A percentile compares a stretch with the other conserved stretches of the same genome.
Conservation (phyloP, 2,888 invertebrate species). For the Gandaritis pyraliata region DNA sequence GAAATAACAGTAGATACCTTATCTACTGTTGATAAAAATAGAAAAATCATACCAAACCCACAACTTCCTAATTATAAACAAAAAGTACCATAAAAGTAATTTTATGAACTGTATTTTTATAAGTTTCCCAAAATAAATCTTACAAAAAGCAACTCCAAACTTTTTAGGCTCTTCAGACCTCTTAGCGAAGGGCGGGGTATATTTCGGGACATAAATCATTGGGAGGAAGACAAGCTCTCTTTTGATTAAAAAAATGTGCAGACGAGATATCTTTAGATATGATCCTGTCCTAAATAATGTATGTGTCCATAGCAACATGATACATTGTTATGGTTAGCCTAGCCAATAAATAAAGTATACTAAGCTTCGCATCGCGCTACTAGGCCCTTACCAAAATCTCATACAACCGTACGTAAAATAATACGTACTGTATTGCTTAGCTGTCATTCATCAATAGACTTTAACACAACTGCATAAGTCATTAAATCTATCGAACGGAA, state of each 20-base stretch:
- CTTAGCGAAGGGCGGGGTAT: slow-evolving; percentile 35
- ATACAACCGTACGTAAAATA: too few relatives aligned
- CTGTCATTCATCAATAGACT: too few relatives aligned
- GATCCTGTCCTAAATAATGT: slow-evolving; percentile 13
- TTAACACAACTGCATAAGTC: too few relatives aligned
- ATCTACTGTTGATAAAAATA: slow-evolving; percentile 3
- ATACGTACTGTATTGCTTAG: too few relatives aligned
- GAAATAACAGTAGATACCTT: too few relatives aligned
- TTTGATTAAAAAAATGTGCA: slow-evolving; percentile 41
- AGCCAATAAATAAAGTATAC: background rate
- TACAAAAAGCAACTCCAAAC: slow-evolving; percentile 37
- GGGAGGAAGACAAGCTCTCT: slow-evolving; percentile 37
- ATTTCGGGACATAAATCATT: slow-evolving; percentile 43
- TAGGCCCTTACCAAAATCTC: too few relatives aligned
- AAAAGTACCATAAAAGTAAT: slow-evolving; percentile 43
- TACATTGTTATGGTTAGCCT: background rate
- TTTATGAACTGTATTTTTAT: slow-evolving; percentile 42
- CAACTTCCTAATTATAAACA: slow-evolving; percentile 41
- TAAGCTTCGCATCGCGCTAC: too few relatives aligned
- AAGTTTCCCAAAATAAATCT: slow-evolving; percentile 42
- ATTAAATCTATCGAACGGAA: too few relatives aligned
- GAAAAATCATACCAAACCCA: slow-evolving; percentile 15
- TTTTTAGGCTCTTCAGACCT: slow-evolving; percentile 35
- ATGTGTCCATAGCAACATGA: background rate
- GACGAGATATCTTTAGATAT: slow-evolving; percentile 30